These are phyloP conservation scores for Hydrozoanthus tunicans DNA, from an alignment of 64 coral and sea anemone genomes.

Conservation along the genomic window DNA sequence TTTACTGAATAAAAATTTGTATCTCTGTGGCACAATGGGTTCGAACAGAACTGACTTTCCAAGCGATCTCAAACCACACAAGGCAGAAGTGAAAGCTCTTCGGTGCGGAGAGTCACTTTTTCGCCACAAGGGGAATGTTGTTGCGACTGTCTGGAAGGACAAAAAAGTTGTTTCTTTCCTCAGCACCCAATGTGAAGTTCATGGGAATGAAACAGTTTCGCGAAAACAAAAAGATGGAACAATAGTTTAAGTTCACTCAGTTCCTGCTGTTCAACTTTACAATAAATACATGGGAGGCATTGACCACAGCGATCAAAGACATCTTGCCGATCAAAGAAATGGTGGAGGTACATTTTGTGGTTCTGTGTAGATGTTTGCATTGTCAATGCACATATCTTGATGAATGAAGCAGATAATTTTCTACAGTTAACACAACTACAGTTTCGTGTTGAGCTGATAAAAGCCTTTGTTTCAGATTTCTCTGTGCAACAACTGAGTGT, in stretches of 20 bases:
- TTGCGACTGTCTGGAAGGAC: constrained; percentile 58
- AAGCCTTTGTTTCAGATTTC: constrained; percentile 26
- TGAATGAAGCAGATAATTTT: constrained; percentile 26
- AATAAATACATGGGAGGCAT: too few species aligned
- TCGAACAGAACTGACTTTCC: background rate
- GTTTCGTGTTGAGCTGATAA: constrained; percentile 30
- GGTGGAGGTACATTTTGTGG: constrained; percentile 53
- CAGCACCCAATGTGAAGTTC: constrained; percentile 42
- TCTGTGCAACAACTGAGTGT: background rate
- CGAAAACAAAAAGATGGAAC: too few species aligned
- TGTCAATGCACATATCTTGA: constrained; percentile 50
- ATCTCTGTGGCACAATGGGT: background rate
- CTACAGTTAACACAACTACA: background rate
- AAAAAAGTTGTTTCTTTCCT: constrained; percentile 51
- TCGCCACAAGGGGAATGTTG: constrained; percentile 29
- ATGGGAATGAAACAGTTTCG: too few species aligned
- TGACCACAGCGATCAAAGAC: background rate
- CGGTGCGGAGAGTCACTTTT: constrained; percentile 48
- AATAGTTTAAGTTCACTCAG: too few species aligned
- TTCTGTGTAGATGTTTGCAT: constrained; percentile 52
- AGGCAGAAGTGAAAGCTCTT: background rate
- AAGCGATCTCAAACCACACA: background rate
- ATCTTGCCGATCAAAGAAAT: constrained; percentile 28
- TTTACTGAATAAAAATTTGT: constrained; percentile 1
- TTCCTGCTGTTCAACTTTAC: too few species aligned